Evolutionary conservation across 1,140 invertebrate species (phyloP).

Genomic region (Patella vulgata): DNA sequence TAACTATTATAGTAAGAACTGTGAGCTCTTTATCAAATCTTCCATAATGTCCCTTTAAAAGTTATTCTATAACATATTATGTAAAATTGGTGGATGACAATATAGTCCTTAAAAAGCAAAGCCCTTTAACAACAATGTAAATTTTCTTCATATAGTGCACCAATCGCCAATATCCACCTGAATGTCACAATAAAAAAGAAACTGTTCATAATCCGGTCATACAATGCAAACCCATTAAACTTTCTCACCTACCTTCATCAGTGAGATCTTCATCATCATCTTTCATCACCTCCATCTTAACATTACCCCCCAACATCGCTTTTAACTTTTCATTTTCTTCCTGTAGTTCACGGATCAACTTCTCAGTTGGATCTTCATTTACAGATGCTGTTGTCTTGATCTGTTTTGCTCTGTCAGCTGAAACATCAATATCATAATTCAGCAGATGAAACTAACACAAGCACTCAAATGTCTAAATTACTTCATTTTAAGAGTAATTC

Average conservation of each 20-base stretch:
- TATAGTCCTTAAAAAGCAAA: too few species aligned
- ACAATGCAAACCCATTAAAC: background rate
- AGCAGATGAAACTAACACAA: too few species aligned
- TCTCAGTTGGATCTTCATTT: constrained; percentile 73
- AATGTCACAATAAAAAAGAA: too few species aligned
- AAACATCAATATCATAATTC: constrained; percentile 6
- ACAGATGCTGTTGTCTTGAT: constrained; percentile 72
- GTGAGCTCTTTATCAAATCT: too few species aligned
- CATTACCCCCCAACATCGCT: constrained; percentile 59
- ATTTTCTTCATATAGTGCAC: too few species aligned
- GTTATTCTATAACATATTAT: too few species aligned
- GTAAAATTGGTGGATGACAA: too few species aligned
- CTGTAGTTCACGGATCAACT: constrained; percentile 70
- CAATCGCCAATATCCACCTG: too few species aligned
- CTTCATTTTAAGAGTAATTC: background rate
- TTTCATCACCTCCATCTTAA: constrained; percentile 46
- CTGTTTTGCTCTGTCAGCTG: constrained; percentile 73
- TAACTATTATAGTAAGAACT: too few species aligned
- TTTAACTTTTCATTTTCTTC: constrained; percentile 65
- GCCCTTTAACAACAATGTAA: too few species aligned
- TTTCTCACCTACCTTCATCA: constrained; percentile 59
- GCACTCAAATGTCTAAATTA: background rate
- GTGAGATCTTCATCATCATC: constrained; percentile 56
- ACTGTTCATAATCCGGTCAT: too few species aligned
- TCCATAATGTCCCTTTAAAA: too few species aligned